Conservation (phyloP, 2,888 invertebrate genomes). For the Galeopsomyia nigrocyanea region DNA sequence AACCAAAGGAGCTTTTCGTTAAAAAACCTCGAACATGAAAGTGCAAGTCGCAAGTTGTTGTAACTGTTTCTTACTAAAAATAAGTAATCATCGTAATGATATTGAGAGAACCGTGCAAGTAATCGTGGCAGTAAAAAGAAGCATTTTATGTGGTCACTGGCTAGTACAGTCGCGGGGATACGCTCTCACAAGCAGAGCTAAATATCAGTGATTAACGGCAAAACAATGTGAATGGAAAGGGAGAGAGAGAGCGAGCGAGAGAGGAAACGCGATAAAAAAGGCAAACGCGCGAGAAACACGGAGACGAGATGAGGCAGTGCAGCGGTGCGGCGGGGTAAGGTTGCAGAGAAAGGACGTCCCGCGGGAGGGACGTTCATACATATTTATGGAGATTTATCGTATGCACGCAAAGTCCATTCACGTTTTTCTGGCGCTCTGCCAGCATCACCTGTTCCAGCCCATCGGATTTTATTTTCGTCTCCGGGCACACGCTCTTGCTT, state of each 20-base stretch:
- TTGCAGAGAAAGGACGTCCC: conserved; percentile 35
- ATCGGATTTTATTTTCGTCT: conserved; percentile 60
- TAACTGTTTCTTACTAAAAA: too few species aligned
- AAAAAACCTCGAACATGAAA: conserved; percentile 13
- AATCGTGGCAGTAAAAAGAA: too few species aligned
- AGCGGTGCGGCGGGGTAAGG: too few species aligned
- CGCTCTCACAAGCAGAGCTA: too few species aligned
- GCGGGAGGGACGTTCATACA: conserved; percentile 57
- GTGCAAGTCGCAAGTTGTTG: too few species aligned
- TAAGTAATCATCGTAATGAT: too few species aligned
- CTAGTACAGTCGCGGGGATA: too few species aligned
- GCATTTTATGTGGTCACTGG: too few species aligned
- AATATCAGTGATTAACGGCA: too few species aligned
- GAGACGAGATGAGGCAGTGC: background rate
- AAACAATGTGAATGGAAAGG: background rate
- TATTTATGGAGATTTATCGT: conserved; percentile 61
- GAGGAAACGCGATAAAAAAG: background rate
- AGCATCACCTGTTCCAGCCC: conserved; percentile 60
- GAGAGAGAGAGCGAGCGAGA: conserved; percentile 1
- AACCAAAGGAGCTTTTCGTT: conserved; percentile 23
- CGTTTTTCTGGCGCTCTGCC: conserved; percentile 60
- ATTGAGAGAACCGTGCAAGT: too few species aligned
- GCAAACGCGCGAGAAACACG: too few species aligned
- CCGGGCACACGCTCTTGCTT: conserved; percentile 43
- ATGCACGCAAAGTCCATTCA: conserved; percentile 55